Evolutionary conservation across 2,888 invertebrate species (phyloP).

Genomic region (Oligia strigilis): DNA sequence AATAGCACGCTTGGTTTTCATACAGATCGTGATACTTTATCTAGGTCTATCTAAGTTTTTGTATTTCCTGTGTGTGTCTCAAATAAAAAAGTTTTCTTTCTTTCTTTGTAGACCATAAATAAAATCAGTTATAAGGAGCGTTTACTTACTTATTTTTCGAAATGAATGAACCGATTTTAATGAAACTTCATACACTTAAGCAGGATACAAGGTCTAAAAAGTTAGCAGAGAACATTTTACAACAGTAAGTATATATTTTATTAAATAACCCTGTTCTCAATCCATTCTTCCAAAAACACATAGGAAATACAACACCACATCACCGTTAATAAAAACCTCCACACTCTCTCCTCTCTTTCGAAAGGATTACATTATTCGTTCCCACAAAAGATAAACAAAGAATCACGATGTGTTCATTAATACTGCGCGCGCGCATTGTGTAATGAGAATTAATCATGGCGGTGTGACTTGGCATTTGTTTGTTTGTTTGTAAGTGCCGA

Average conservation of each 20-base stretch:
- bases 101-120: no score
- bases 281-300: neutral
- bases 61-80: no score
- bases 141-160: no score
- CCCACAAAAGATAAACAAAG: constrained; percentile 52
- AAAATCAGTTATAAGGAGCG: no score
- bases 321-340: constrained; percentile 16
- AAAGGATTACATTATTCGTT: constrained; percentile 46
- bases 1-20: no score
- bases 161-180: no score
- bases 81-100: no score
- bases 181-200: no score
- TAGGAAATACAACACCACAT: constrained; percentile 20
- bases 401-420: constrained; percentile 61
- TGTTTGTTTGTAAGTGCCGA: constrained; percentile 59
- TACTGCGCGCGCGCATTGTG: constrained; percentile 60
- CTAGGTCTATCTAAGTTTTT: no score
- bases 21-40: no score
- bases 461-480: constrained; percentile 60
- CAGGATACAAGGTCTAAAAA: no score
- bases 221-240: no score
- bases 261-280: neutral
- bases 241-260: neutral
- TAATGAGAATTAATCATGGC: constrained; percentile 61
- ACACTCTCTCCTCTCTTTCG: constrained; percentile 19